phyloP scores from a whole-genome alignment of 2,113 vertebrate genomes.

The Arothron firmamentum region DNA sequence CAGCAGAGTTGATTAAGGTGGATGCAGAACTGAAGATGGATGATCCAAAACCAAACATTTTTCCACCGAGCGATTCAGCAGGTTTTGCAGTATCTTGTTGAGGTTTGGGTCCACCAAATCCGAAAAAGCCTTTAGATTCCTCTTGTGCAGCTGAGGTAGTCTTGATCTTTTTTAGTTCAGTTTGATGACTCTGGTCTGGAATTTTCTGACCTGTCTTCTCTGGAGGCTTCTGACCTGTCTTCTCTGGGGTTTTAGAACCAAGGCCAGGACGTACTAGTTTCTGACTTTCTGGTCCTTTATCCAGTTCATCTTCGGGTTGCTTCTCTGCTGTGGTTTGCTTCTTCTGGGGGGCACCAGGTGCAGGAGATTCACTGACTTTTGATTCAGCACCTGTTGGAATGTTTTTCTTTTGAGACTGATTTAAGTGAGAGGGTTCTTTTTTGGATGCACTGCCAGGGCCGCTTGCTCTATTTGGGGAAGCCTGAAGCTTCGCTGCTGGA shows the following conservation, averaged over 20 bases:
- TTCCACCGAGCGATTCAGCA: slow-evolving; percentile 66
- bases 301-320: slow-evolving; percentile 63
- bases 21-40: slow-evolving; percentile 73
- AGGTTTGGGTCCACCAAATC: slow-evolving; percentile 55
- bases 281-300: slow-evolving; percentile 30
- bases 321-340: slow-evolving; percentile 41
- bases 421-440: slow-evolving; percentile 38
- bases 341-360: slow-evolving; percentile 44
- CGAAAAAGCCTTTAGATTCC: slow-evolving; percentile 73
- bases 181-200: slow-evolving; percentile 41
- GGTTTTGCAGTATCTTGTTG: slow-evolving; percentile 49
- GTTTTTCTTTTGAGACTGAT: slow-evolving; percentile 52
- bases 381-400: slow-evolving; percentile 36
- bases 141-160: slow-evolving; percentile 60
- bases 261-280: slow-evolving; percentile 26
- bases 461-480: slow-evolving; percentile 62
- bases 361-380: slow-evolving; percentile 36
- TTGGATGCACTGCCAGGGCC: slow-evolving; percentile 22
- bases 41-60: slow-evolving; percentile 72
- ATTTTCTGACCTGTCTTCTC: slow-evolving; percentile 57
- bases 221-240: slow-evolving; percentile 25
- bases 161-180: slow-evolving; percentile 65
- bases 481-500: slow-evolving; percentile 66
- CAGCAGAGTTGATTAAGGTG: slow-evolving; percentile 65
- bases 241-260: slow-evolving; percentile 33